Base-by-base conservation (phyloP, 1,140 invertebrate genomes). In the Formica exsecta region DNA sequence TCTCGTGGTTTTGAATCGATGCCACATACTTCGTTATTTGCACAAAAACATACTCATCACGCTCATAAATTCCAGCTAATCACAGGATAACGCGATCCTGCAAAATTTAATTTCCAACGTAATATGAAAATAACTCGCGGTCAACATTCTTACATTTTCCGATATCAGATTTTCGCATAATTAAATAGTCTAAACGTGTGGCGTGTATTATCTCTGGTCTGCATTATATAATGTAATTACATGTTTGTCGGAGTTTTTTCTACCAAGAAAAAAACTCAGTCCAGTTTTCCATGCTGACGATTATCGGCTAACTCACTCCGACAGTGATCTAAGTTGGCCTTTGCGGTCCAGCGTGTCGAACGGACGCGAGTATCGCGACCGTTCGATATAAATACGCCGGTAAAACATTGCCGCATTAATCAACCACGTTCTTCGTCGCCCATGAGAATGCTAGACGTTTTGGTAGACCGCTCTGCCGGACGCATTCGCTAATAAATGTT, bases 401-500 rank as follows among this genome's bases (percentile, higher is more conserved):
- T 74, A 87, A 90, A 90, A 90, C 75, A 70, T 77, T 38, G 51
- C 57, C 89, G 16, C 48, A 90, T 90, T 88, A 90, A 90, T 90
- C 89, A 90, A 86, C 73, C 48, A 54, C 61, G 79, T 85, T 90
- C 83, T 84, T 86, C 86, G 62, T 65, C 80, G 64, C 32, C 70
- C 71, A 61, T 16, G 66, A 59, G 89, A 86, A 86, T 77, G 86
- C 44, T 61, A 70, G 75, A 51, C 54, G 75, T 86, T 76, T 66
- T 68, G 85, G 77, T 61, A 54, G 75, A 75, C 68, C 75, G 84
- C 76, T 84, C 70, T 81, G 62, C 86, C 48, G 75, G 44, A 48
- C 48, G 48, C 83, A 73, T 90, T 86, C 54, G 38, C 89, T 89
- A 91, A 92, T 92, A 91, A 92, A 92, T 92, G 90, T 87, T 91